These are phyloP conservation scores for Camponotus pennsylvanicus DNA, from an alignment of 1,140 invertebrate genomes.

Conservation along the genomic window DNA sequence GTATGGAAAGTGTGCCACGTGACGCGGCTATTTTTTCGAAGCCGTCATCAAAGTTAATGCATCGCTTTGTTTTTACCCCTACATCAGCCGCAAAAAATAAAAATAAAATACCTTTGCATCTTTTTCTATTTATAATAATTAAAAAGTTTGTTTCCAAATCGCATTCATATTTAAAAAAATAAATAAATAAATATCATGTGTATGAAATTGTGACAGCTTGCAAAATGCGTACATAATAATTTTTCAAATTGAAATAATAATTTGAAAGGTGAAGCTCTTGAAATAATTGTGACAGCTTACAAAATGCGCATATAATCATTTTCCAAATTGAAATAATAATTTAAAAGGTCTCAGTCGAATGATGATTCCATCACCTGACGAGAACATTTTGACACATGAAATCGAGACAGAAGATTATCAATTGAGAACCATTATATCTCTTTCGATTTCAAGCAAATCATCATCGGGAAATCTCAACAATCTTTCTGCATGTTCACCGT, in stretches of 20 bases:
- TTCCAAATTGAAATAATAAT: no score
- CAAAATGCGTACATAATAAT: no score
- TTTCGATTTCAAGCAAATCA: not conserved
- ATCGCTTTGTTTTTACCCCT: not conserved
- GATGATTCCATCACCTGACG: not conserved
- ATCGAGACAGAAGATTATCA: not conserved
- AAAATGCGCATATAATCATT: no score
- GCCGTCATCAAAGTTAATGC: slow-evolving; percentile 28
- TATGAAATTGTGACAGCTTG: no score
- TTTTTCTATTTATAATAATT: not conserved
- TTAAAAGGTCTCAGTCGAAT: no score
- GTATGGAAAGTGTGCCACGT: slow-evolving; percentile 77
- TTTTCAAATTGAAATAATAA: no score
- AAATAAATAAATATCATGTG: no score
- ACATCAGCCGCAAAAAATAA: not conserved
- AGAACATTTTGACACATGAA: not conserved
- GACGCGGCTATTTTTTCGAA: slow-evolving; percentile 70
- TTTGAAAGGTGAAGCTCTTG: no score
- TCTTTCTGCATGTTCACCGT: not conserved
- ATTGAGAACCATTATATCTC: not conserved
- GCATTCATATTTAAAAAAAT: no score
- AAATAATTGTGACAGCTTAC: no score
- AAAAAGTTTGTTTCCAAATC: no score
- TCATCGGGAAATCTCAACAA: slow-evolving; percentile 23
- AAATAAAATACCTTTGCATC: not conserved